phyloP scores from a whole-genome alignment of 2,113 vertebrate species.

The Electrona antarctica region DNA sequence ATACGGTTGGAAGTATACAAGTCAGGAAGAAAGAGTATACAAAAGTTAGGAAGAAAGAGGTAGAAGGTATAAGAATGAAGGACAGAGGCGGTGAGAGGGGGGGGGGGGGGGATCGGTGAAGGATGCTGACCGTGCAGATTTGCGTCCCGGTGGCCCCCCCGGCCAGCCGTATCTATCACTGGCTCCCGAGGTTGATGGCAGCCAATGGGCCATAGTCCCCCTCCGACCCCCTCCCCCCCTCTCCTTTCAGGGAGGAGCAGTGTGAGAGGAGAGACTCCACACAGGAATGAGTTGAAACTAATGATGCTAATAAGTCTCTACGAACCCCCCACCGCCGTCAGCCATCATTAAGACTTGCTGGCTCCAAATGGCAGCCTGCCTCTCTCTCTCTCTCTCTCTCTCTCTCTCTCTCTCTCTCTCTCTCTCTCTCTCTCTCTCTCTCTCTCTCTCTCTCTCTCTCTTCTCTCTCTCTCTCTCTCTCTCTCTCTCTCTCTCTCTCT shows the following conservation, averaged over 20 bases:
- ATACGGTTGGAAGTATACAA: too few relatives aligned
- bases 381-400: background rate
- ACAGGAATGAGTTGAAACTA: slow-evolving; percentile 70
- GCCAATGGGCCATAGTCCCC: slow-evolving; percentile 26
- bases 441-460: too few relatives aligned
- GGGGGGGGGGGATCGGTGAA: background rate
- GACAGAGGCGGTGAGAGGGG: too few relatives aligned
- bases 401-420: background rate
- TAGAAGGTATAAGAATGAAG: too few relatives aligned
- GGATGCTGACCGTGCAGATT: slow-evolving; percentile 60
- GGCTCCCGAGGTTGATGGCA: slow-evolving; percentile 54
- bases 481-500: background rate
- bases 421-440: background rate
- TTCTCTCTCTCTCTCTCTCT: background rate
- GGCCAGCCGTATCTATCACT: slow-evolving; percentile 60
- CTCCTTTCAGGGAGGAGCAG: slow-evolving; percentile 1
- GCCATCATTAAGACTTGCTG: slow-evolving; percentile 52
- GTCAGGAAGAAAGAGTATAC: too few relatives aligned
- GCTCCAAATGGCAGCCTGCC: slow-evolving; percentile 44
- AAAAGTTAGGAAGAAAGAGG: too few relatives aligned
- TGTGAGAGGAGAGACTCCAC: slow-evolving; percentile 58
- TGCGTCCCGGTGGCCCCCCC: slow-evolving; percentile 38
- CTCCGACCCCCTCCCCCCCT: background rate
- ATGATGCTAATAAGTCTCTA: slow-evolving; percentile 62
- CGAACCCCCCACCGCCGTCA: slow-evolving; percentile 55